phyloP scores from a whole-genome alignment of 2,888 invertebrate species.

The Erannis defoliaria region DNA sequence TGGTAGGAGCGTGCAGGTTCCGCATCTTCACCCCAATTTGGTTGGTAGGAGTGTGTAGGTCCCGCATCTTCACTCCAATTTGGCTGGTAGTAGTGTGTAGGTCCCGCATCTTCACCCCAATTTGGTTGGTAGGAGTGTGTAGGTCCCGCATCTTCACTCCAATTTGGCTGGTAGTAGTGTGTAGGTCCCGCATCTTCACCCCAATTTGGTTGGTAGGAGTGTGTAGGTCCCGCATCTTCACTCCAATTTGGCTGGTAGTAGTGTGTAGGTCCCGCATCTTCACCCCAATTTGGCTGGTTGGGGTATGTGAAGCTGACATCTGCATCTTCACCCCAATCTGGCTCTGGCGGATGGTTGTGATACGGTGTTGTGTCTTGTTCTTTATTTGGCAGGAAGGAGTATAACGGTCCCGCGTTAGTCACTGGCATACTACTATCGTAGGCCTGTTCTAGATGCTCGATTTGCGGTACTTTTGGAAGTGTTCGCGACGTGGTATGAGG shows the following conservation, averaged over 20 bases:
- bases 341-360: background rate
- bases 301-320: too few relatives aligned
- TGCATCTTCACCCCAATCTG: background rate
- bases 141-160: background rate
- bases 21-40: background rate
- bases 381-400: background rate
- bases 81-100: background rate
- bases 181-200: background rate
- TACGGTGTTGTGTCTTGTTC: background rate
- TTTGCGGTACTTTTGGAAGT: slow-evolving; percentile 6
- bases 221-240: background rate
- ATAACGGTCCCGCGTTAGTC: background rate
- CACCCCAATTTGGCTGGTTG: background rate
- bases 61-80: background rate
- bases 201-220: background rate
- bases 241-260: background rate
- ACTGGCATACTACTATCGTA: too few relatives aligned
- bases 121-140: background rate
- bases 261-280: background rate
- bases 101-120: background rate
- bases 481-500: slow-evolving; percentile 17
- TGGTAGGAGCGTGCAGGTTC: background rate
- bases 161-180: background rate
- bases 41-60: background rate
- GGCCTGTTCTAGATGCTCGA: background rate